These are phyloP conservation scores for Ptychoptera contaminata DNA, from an alignment of 2,888 invertebrate species.

Conservation along the genomic window DNA sequence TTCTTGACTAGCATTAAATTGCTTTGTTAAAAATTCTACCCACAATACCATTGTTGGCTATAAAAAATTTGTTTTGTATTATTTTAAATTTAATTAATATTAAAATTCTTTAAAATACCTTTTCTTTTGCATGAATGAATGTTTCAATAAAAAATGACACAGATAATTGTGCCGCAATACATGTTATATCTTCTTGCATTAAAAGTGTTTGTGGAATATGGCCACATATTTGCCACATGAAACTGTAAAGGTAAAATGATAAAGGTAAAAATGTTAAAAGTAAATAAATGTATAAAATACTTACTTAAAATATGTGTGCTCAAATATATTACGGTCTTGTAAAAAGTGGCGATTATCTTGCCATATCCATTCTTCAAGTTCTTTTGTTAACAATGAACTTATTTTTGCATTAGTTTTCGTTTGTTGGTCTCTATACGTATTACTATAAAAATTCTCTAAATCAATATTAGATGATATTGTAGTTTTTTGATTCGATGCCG, in stretches of 20 bases:
- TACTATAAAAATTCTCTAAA: neutral
- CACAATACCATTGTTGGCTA: conserved; percentile 92
- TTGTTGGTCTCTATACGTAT: neutral
- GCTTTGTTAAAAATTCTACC: conserved; percentile 89
- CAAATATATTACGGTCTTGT: conserved; percentile 89
- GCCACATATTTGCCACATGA: conserved; percentile 93
- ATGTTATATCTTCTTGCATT: conserved; percentile 64
- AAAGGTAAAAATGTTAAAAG: neutral
- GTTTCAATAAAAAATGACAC: conserved; percentile 93
- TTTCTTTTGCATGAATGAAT: conserved; percentile 92
- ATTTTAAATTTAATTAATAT: neutral
- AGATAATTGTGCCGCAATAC: conserved; percentile 73
- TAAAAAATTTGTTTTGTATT: conserved; percentile 1
- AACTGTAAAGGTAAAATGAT: conserved; percentile 38
- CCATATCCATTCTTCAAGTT: conserved; percentile 92
- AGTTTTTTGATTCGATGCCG: neutral
- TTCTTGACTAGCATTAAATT: conserved; percentile 79
- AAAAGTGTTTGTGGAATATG: conserved; percentile 81
- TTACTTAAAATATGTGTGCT: conserved; percentile 88
- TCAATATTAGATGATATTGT: too few species aligned
- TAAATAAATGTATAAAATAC: conserved; percentile 18
- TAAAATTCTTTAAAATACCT: conserved; percentile 35
- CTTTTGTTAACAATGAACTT: conserved; percentile 31
- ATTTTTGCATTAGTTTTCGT: neutral
- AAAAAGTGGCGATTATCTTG: conserved; percentile 91